Evolutionary conservation across 2,888 invertebrate genomes (phyloP), one percentile per base, ranked within the genome.

Genomic region (Agrotis segetum): DNA sequence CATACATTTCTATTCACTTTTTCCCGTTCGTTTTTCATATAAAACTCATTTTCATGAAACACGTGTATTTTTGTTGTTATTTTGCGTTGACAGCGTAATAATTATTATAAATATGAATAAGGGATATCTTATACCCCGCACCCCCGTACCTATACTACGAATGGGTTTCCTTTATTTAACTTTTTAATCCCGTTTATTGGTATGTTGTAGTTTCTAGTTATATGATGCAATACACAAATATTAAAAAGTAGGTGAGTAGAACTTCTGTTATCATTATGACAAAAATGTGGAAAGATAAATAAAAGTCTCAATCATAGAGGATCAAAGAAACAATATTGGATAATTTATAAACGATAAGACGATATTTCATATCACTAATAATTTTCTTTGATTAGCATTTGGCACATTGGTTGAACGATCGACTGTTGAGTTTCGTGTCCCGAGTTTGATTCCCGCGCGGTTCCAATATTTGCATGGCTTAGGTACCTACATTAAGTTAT

Each of bases 1-100:
- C 73, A 79, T 73, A 64, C 40, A 79, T 79, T 55, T 79, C 34
- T 64, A 73, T 72, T 79, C 60, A 65, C 50, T 64, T 79, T 73
- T 75, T 65, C 50, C 63, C 60, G 73, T 79, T 75, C 29, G 50
- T 29, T 65, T 70, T 78, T 55, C 59, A 60, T 34, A 49, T 46
- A 46, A 46, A 60, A 50, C 13, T 24, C 19, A 75, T 76, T 67
- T 67, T 24, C 60, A 75, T 61, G 29, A 19, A 24, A 24, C 21
- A 63, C 14, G 24, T 14, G 16, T 13, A 11, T 50, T 29, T 50
- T 46, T 55, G 19, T 50, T 53, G 11, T 62, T 68, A 24, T 63
- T 56, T 65, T 77, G 59, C 29, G 14, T 53, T 78, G 40, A 52
- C 50, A 19, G 17, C 3, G 16, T 34, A 29, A 19, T n/a, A n/a